phyloP scores from a whole-genome alignment of 2,888 invertebrate species.

The Agrochola circellaris region DNA sequence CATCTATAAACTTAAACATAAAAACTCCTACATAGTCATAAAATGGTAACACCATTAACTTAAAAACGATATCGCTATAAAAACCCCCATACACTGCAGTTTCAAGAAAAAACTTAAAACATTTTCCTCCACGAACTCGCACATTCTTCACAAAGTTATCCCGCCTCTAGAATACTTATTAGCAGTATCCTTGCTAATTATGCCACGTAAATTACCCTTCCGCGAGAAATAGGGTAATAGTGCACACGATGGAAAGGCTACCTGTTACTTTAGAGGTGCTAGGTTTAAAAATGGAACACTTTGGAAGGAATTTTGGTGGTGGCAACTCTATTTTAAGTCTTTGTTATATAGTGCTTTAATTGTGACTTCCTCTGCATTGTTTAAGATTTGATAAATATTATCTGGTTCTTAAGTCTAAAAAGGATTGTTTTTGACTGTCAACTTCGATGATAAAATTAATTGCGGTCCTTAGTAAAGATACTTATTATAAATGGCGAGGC shows the following conservation, averaged over 20 bases:
- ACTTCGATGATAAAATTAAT: neutral
- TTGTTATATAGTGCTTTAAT: neutral
- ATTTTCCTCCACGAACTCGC: slow-evolving; percentile 11
- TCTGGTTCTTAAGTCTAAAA: neutral
- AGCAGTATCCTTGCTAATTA: slow-evolving; percentile 54
- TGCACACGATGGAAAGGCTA: slow-evolving; percentile 37
- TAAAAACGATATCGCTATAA: neutral
- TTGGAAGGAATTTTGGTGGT: slow-evolving; percentile 8
- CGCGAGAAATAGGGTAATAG: slow-evolving; percentile 45
- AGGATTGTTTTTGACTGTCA: neutral
- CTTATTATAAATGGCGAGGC: neutral
- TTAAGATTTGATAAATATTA: neutral
- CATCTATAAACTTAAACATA: no score
- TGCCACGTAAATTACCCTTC: slow-evolving; percentile 52
- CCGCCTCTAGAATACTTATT: slow-evolving; percentile 45
- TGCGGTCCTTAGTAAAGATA: neutral
- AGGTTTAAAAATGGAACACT: slow-evolving; percentile 33
- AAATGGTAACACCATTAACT: neutral
- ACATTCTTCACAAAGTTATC: slow-evolving; percentile 57
- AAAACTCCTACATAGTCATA: neutral
- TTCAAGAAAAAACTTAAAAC: slow-evolving; percentile 33
- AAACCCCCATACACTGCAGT: slow-evolving; percentile 8
- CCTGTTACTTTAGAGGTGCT: slow-evolving; percentile 47
- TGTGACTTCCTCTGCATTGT: neutral
- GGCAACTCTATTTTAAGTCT: slow-evolving; percentile 6